phyloP scores from a whole-genome alignment of 2,888 invertebrate species.

The Monoplex corrugatus region DNA sequence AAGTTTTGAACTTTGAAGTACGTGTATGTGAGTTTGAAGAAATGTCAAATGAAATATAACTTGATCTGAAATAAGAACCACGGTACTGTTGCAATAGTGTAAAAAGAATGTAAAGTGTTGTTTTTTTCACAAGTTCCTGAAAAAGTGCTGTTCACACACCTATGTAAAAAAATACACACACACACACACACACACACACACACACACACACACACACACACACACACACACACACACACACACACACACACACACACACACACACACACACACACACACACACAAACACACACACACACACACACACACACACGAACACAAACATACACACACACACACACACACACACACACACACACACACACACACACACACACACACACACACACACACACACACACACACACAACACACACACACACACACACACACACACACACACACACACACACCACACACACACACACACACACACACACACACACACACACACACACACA shows the following conservation, averaged over 20 bases:
- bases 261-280: neutral
- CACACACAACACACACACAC: no score
- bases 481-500: neutral
- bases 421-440: neutral
- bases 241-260: neutral
- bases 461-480: neutral
- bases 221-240: neutral
- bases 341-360: neutral
- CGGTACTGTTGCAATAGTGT: no score
- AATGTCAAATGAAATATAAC: no score
- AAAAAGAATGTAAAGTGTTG: no score
- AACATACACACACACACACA: neutral
- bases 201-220: conserved; percentile 8
- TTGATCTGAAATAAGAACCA: no score
- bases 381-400: no score
- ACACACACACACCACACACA: neutral
- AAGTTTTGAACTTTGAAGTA: no score
- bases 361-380: neutral
- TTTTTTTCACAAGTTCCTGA: no score
- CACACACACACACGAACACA: neutral
- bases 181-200: conserved; percentile 12
- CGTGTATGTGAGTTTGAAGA: no score
- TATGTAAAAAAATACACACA: neutral
- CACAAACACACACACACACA: neutral
- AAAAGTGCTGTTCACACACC: no score